A percentile compares a stretch with the other conserved stretches of the same genome.
These are phyloP conservation scores for Autographa gamma DNA, from an alignment of 2,888 invertebrate genomes.

Conservation along the genomic window DNA sequence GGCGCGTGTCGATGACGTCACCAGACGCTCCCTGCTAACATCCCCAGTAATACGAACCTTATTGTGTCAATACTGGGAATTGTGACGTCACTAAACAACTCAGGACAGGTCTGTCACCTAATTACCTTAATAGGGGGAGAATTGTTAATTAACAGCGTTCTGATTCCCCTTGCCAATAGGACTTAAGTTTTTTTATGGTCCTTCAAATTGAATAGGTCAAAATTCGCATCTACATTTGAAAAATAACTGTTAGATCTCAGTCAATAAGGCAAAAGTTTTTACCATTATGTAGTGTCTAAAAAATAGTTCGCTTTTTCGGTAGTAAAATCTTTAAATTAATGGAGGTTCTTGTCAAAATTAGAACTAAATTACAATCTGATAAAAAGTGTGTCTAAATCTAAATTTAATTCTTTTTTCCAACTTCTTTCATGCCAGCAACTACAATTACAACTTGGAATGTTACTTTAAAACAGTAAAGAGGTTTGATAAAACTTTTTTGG, in stretches of 20 bases:
- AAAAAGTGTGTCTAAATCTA: not conserved
- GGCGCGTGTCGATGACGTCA: slow-evolving; percentile 46
- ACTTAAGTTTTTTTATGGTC: no score
- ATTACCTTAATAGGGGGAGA: not conserved
- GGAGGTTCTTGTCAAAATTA: not conserved
- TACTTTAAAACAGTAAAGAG: not conserved
- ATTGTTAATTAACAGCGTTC: not conserved
- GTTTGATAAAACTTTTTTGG: not conserved
- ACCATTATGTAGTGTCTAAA: not conserved
- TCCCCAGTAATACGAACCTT: slow-evolving; percentile 34
- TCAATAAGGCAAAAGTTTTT: not conserved
- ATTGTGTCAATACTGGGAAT: slow-evolving; percentile 15
- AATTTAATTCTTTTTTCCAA: not conserved
- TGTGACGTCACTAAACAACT: slow-evolving; percentile 23
- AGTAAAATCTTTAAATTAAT: not conserved
- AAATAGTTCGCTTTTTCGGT: not conserved
- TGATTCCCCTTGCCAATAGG: no score
- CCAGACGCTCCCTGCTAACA: slow-evolving; percentile 41
- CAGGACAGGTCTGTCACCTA: not conserved
- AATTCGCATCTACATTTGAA: no score
- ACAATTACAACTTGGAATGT: not conserved
- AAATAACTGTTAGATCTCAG: not conserved
- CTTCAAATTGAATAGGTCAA: no score
- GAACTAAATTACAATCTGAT: not conserved
- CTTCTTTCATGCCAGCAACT: not conserved